Evolutionary conservation across 2,113 vertebrate genomes (phyloP).

Genomic region (Calidris pugnax): DNA sequence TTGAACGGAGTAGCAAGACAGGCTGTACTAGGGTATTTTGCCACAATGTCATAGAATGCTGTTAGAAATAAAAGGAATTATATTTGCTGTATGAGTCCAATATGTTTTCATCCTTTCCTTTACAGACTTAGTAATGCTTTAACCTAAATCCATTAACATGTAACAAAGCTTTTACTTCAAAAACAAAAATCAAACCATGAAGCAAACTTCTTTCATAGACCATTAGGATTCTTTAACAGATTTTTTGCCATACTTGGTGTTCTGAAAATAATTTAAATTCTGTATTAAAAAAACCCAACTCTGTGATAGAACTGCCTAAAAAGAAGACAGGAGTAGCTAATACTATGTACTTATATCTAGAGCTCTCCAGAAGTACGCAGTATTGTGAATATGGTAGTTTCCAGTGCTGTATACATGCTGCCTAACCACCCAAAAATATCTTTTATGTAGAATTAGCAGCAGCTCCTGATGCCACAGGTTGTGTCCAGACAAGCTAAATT

Average conservation of each 20-base stretch:
- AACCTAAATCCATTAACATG: neutral
- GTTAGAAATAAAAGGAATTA: neutral
- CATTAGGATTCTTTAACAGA: neutral
- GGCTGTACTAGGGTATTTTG: neutral
- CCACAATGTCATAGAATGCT: neutral
- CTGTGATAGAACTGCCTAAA: neutral
- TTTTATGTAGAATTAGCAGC: neutral
- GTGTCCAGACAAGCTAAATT: neutral
- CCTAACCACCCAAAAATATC: neutral
- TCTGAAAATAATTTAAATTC: neutral
- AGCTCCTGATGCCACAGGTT: neutral
- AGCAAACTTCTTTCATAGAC: neutral
- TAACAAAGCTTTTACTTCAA: neutral
- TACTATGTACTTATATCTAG: neutral
- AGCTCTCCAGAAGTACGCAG: neutral
- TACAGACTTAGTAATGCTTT: neutral
- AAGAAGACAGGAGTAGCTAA: neutral
- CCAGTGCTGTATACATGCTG: neutral
- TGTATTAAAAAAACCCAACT: neutral
- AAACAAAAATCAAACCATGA: neutral
- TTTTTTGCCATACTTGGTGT: neutral
- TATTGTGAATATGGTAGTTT: neutral
- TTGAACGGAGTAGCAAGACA: neutral
- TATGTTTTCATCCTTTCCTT: neutral
- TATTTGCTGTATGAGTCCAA: neutral